These are phyloP conservation scores for Muscina levida DNA, from an alignment of 2,888 invertebrate species.

Conservation along the genomic window DNA sequence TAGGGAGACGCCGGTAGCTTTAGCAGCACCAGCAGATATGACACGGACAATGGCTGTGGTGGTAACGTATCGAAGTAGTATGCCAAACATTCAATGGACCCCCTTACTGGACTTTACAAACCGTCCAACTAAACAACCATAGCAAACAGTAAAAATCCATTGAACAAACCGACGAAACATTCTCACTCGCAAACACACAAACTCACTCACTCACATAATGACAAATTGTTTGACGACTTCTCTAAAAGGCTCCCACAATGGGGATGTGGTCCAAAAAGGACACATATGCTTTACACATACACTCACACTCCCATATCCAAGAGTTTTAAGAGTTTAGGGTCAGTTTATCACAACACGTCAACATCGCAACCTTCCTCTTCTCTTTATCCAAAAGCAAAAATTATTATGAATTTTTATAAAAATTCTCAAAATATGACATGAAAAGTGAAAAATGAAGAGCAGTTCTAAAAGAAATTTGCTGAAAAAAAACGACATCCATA, in stretches of 20 bases:
- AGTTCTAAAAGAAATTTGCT: constrained; percentile 48
- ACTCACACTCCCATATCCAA: constrained; percentile 30
- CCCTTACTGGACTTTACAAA: neutral
- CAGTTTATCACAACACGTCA: constrained; percentile 52
- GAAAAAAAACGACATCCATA: constrained; percentile 41
- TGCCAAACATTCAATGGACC: neutral
- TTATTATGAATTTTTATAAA: constrained; percentile 64
- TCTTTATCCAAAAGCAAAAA: constrained; percentile 37
- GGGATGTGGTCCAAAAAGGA: constrained; percentile 39
- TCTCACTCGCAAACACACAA: constrained; percentile 27
- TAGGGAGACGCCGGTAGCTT: constrained; percentile 1
- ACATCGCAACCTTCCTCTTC: constrained; percentile 7
- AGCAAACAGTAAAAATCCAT: constrained; percentile 4
- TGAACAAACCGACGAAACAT: constrained; percentile 29
- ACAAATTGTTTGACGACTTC: constrained; percentile 58
- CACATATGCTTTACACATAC: constrained; percentile 67
- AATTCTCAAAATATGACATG: constrained; percentile 64
- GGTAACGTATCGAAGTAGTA: too few species aligned
- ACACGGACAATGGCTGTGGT: neutral
- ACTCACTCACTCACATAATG: constrained; percentile 38
- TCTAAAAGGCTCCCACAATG: constrained; percentile 48
- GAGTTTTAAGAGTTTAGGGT: constrained; percentile 59
- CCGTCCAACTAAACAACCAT: neutral
- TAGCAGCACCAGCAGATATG: neutral
- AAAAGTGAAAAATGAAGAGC: constrained; percentile 65